A percentile compares a stretch with the other conserved stretches of the same genome.
Conservation (phyloP, 2,888 invertebrate genomes). For the Plebejus melissa region DNA sequence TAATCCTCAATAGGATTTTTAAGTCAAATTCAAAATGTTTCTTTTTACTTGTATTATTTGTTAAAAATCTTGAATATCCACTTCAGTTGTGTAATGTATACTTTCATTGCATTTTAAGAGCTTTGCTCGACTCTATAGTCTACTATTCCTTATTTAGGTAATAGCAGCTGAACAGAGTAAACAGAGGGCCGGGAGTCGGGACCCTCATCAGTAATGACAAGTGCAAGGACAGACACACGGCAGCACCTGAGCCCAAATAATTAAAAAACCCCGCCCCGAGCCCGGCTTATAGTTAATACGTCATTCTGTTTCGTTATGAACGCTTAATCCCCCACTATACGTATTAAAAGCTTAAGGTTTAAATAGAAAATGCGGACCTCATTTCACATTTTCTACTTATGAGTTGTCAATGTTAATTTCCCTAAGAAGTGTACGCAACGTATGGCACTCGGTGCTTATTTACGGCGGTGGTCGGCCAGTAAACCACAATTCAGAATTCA, state of each 20-base stretch:
- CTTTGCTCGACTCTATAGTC: not conserved
- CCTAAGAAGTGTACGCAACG: not conserved
- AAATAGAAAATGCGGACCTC: not conserved
- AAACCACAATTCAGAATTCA: not conserved
- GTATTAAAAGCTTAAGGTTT: not conserved
- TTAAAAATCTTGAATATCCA: too few species aligned
- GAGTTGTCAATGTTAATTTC: constrained; percentile 6
- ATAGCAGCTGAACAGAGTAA: constrained; percentile 47
- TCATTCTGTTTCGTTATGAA: constrained; percentile 24
- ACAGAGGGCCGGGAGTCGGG: constrained; percentile 49
- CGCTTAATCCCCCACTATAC: constrained; percentile 12
- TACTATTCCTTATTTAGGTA: constrained; percentile 24
- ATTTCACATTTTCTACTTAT: not conserved
- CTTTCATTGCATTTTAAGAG: not conserved
- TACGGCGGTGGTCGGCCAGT: not conserved
- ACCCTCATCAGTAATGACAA: constrained; percentile 66
- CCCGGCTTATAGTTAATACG: constrained; percentile 31
- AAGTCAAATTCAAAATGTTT: not conserved
- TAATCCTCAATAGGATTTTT: not conserved
- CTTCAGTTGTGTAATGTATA: not conserved
- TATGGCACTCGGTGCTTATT: not conserved
- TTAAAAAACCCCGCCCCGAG: constrained; percentile 38
- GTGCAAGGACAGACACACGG: constrained; percentile 39
- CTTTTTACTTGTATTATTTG: not conserved
- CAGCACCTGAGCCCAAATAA: constrained; percentile 40